phyloP scores from a whole-genome alignment of 2,888 invertebrate species.

The Litoditis marina region DNA sequence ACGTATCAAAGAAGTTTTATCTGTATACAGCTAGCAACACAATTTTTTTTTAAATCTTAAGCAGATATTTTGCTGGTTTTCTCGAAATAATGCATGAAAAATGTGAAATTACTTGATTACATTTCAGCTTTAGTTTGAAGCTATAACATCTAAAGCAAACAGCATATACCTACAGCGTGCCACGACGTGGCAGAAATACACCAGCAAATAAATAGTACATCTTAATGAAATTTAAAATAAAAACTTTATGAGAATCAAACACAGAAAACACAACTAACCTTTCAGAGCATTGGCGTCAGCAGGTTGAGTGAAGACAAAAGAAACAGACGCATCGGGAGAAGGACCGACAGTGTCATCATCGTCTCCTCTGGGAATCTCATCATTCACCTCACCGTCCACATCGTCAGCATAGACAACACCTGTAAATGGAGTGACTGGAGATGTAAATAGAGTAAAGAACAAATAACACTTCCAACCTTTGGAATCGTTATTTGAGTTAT shows the following conservation, averaged over 20 bases:
- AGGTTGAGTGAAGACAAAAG: conserved; percentile 75
- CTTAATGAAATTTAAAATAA: neutral
- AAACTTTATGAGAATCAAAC: neutral
- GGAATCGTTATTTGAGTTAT: too few species aligned
- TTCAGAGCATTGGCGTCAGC: conserved; percentile 66
- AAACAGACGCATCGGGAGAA: conserved; percentile 86
- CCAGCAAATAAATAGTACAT: neutral
- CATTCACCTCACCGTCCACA: conserved; percentile 52
- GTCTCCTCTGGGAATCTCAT: conserved; percentile 54
- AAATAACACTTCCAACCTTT: too few species aligned
- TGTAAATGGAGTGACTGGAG: conserved; percentile 4
- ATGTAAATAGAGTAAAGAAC: neutral
- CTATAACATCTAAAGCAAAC: too few species aligned
- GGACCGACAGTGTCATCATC: conserved; percentile 67
- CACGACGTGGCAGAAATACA: too few species aligned
- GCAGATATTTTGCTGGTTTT: too few species aligned
- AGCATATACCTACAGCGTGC: neutral
- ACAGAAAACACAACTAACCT: conserved; percentile 58
- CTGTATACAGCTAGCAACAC: too few species aligned
- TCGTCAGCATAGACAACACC: conserved; percentile 41
- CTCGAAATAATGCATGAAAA: too few species aligned
- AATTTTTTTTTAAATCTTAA: too few species aligned
- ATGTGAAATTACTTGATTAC: too few species aligned
- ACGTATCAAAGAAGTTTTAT: too few species aligned
- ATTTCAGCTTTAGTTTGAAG: too few species aligned